A percentile compares a stretch with the other conserved stretches of the same genome.
Evolutionary conservation across 2,888 invertebrate genomes (phyloP).

Genomic region (Gasteruption jaculator): DNA sequence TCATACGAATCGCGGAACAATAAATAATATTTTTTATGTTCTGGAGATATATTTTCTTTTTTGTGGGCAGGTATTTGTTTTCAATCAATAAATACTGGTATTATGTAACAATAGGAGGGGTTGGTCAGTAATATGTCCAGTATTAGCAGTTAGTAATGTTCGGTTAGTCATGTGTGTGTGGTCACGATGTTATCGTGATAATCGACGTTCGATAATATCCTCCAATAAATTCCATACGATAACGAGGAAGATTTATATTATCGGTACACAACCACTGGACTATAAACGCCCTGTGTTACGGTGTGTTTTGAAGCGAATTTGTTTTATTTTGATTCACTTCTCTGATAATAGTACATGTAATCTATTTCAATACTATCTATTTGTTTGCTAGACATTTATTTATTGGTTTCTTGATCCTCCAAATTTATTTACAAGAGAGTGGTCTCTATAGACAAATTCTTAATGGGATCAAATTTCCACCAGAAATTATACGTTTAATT

Average conservation of each 20-base stretch:
- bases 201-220: conserved; percentile 49
- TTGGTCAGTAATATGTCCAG: background rate
- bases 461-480: too few species aligned
- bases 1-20: conserved; percentile 26
- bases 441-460: too few species aligned
- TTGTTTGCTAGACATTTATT: too few species aligned
- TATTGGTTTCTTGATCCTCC: too few species aligned
- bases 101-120: conserved; percentile 27
- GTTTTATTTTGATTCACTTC: conserved; percentile 33
- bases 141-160: background rate
- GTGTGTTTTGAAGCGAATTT: conserved; percentile 41
- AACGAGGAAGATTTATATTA: conserved; percentile 48
- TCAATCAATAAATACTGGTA: conserved; percentile 41
- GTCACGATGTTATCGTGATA: conserved; percentile 46
- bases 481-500: too few species aligned
- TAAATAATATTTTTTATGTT: conserved; percentile 40
- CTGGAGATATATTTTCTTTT: too few species aligned
- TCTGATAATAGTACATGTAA: too few species aligned
- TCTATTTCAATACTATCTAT: too few species aligned
- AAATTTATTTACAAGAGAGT: too few species aligned
- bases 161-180: conserved; percentile 33
- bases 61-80: too few species aligned
- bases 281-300: conserved; percentile 37
- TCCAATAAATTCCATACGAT: conserved; percentile 45
- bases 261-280: conserved; percentile 31